These are phyloP conservation scores for Melanerpes formicivorus DNA, from an alignment of 2,113 vertebrate genomes.

Conservation along the genomic window DNA sequence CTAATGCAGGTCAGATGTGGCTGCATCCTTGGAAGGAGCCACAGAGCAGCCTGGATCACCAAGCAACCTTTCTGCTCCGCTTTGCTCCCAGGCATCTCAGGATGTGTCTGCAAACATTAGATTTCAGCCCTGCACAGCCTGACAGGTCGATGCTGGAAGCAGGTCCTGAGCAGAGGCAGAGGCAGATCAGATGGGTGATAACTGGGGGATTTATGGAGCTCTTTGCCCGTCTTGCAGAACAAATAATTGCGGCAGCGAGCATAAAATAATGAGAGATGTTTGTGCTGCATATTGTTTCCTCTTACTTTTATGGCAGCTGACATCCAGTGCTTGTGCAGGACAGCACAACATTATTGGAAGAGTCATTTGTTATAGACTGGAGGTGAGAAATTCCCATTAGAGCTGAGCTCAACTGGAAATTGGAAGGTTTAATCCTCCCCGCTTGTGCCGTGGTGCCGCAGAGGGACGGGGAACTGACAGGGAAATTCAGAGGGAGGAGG, in stretches of 20 bases:
- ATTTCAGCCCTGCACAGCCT: background rate
- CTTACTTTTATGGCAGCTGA: conserved; percentile 23
- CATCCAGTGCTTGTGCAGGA: background rate
- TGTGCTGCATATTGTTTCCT: background rate
- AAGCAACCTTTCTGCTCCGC: background rate
- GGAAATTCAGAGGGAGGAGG: background rate
- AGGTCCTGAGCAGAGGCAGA: background rate
- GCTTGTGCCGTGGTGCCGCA: rapidly evolving
- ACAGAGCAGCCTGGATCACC: background rate
- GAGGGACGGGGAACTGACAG: background rate
- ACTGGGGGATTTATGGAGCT: conserved; percentile 28
- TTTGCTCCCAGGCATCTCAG: conserved; percentile 21
- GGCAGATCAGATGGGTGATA: conserved; percentile 17
- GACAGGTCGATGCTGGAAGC: conserved; percentile 11
- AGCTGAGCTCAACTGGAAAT: background rate
- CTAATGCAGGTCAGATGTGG: background rate
- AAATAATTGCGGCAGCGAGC: conserved; percentile 21
- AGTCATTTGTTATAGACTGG: background rate
- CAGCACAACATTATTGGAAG: background rate
- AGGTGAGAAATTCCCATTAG: background rate
- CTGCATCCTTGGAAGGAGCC: background rate
- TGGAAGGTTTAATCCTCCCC: background rate
- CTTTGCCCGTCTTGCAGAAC: background rate
- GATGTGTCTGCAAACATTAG: conserved; percentile 18
- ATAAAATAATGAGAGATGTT: conserved; percentile 1